phyloP scores from a whole-genome alignment of 2,888 invertebrate species.

The Zygogramma bicolorata region DNA sequence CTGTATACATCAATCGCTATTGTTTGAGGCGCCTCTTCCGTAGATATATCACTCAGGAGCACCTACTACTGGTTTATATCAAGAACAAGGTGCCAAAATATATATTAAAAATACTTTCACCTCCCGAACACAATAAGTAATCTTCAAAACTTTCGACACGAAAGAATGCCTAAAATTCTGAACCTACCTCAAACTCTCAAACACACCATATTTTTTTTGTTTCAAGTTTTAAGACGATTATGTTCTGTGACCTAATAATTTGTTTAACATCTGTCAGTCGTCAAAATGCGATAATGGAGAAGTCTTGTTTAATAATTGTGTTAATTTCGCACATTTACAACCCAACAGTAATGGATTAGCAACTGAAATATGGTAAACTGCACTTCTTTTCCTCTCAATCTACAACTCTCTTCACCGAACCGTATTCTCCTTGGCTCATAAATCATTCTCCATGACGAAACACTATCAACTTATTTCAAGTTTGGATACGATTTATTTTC shows the following conservation, averaged over 20 bases:
- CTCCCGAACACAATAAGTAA: too few relatives aligned
- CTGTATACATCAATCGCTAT: too few relatives aligned
- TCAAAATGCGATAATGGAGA: constrained; percentile 67
- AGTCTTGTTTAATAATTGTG: constrained; percentile 62
- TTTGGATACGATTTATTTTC: constrained; percentile 33
- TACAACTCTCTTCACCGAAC: neutral
- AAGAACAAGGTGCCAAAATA: too few relatives aligned
- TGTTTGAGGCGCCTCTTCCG: too few relatives aligned
- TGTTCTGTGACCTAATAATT: constrained; percentile 28
- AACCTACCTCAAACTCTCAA: neutral
- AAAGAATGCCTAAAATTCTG: neutral
- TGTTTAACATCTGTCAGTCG: constrained; percentile 60
- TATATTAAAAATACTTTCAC: too few relatives aligned
- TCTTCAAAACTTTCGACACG: too few relatives aligned
- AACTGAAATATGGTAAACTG: constrained; percentile 64
- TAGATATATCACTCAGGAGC: too few relatives aligned
- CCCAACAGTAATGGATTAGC: constrained; percentile 66
- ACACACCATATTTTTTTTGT: too few relatives aligned
- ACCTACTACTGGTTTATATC: too few relatives aligned
- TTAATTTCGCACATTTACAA: constrained; percentile 63
- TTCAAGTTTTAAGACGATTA: neutral
- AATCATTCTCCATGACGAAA: constrained; percentile 28
- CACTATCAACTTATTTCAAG: constrained; percentile 18
- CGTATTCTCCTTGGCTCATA: neutral
- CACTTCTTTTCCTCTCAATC: neutral